Percentiles rank a stretch among this genome's conserved stretches.
These are phyloP conservation scores for Apodemus agrarius DNA, from an alignment of 2,797 vertebrate species.

Conservation along the genomic window DNA sequence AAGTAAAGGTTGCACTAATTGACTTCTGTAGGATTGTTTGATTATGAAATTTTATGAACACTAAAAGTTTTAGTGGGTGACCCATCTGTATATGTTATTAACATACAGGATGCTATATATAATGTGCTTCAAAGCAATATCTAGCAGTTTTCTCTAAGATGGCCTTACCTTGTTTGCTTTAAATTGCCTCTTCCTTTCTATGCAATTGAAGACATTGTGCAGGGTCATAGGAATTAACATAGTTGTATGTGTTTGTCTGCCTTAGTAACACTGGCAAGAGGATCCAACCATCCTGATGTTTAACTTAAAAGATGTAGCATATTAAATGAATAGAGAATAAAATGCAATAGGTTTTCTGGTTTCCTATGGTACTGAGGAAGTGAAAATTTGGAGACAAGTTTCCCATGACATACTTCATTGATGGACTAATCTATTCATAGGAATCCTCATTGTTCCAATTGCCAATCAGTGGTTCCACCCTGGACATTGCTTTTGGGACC, in stretches of 20 bases:
- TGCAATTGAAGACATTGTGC: not conserved
- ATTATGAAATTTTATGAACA: slow-evolving; percentile 44
- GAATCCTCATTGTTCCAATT: not conserved
- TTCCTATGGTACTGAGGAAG: not conserved
- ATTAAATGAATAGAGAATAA: slow-evolving; percentile 19
- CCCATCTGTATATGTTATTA: not conserved
- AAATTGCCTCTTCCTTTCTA: not conserved
- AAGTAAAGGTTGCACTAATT: slow-evolving; percentile 34
- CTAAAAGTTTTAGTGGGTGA: not conserved
- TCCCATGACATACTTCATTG: not conserved
- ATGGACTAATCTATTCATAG: not conserved
- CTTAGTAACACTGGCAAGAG: not conserved
- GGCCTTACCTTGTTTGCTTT: not conserved
- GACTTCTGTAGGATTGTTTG: not conserved
- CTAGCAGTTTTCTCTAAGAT: not conserved
- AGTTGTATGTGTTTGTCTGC: not conserved
- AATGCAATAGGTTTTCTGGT: not conserved
- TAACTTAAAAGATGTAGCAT: not conserved
- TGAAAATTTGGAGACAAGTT: not conserved
- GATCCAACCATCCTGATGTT: not conserved
- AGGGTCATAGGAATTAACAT: not conserved
- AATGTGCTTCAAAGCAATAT: not conserved
- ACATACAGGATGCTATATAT: not conserved
- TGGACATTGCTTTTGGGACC: not conserved
- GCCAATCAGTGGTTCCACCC: not conserved